Percentiles rank a stretch among this genome's conserved stretches.
Evolutionary conservation across 2,888 invertebrate species (phyloP).

Genomic region (Catocala sponsa): DNA sequence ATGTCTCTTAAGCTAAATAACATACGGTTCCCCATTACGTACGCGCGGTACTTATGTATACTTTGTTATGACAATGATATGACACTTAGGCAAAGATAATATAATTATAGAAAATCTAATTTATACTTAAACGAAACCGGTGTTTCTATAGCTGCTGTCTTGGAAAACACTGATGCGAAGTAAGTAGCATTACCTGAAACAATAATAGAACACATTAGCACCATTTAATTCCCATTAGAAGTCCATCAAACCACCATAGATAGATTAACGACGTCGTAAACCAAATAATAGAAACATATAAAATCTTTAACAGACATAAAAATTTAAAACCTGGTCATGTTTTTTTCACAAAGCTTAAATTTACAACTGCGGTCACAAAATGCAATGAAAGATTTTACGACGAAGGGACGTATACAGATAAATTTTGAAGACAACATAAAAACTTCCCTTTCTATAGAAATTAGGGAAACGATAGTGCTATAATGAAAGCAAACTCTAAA

Average conservation of each 20-base stretch:
- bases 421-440: slow-evolving; percentile 44
- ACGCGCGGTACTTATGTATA: no score
- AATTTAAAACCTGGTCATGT: slow-evolving; percentile 51
- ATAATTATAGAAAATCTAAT: no score
- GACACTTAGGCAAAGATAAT: no score
- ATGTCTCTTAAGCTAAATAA: no score
- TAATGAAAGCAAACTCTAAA: slow-evolving; percentile 22
- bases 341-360: slow-evolving; percentile 57
- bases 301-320: slow-evolving; percentile 55
- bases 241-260: slow-evolving; percentile 44
- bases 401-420: slow-evolving; percentile 41
- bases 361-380: slow-evolving; percentile 58
- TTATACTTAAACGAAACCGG: not conserved
- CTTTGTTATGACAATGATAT: no score
- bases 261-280: slow-evolving; percentile 51
- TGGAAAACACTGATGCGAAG: not conserved
- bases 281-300: slow-evolving; percentile 47
- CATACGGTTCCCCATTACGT: no score
- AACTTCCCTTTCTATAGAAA: slow-evolving; percentile 44
- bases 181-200: slow-evolving; percentile 55
- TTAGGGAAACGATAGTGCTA: slow-evolving; percentile 33
- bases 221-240: slow-evolving; percentile 45
- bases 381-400: slow-evolving; percentile 69
- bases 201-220: slow-evolving; percentile 43
- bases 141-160: not conserved